These are phyloP conservation scores for Tetragnatha montana DNA, from an alignment of 2,888 invertebrate genomes.

Conservation along the genomic window DNA sequence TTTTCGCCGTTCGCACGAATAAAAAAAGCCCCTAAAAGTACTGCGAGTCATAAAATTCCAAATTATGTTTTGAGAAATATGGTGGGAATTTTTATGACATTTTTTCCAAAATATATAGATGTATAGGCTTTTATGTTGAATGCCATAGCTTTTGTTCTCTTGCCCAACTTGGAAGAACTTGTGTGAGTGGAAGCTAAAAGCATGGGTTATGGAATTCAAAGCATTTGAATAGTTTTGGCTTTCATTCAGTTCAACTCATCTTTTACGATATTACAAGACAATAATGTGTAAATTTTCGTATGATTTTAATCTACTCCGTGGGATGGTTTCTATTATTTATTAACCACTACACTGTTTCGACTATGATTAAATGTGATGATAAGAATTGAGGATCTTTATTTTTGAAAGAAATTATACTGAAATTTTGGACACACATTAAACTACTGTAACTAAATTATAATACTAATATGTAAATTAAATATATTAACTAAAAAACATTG, in stretches of 20 bases:
- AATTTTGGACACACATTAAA: no score
- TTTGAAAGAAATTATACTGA: no score
- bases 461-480: no score
- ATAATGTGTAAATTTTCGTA: no score
- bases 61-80: constrained; percentile 54
- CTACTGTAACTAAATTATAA: no score
- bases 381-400: no score
- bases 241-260: not conserved
- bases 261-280: no score
- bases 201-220: constrained; percentile 9
- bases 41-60: constrained; percentile 41
- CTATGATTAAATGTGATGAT: no score
- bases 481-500: no score
- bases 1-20: constrained; percentile 21
- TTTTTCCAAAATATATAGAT: constrained; percentile 15
- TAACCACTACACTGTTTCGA: no score
- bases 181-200: not conserved
- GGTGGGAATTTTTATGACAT: constrained; percentile 46
- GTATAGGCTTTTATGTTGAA: constrained; percentile 31
- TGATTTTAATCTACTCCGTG: no score
- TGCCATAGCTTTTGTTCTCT: constrained; percentile 35
- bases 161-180: constrained; percentile 16
- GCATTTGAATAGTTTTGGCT: constrained; percentile 9
- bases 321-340: no score
- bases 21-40: constrained; percentile 38